Percentiles rank a stretch among this genome's conserved stretches.
phyloP scores from a whole-genome alignment of 1,140 invertebrate genomes.

The Daktulosphaira vitifoliae region DNA sequence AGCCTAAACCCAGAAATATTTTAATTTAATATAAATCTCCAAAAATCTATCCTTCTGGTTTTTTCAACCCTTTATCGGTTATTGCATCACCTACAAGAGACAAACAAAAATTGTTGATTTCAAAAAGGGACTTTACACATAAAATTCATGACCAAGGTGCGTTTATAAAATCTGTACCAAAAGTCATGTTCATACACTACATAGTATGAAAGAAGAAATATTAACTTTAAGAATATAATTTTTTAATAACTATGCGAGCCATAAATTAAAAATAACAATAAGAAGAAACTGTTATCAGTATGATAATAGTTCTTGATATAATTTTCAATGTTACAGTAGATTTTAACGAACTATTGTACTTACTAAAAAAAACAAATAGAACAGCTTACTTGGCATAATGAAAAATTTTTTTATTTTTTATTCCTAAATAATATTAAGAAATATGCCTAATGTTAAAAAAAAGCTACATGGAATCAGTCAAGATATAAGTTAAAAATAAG shows the following conservation, averaged over 20 bases:
- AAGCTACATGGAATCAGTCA: no score
- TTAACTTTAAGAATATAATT: neutral
- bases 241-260: constrained; percentile 6
- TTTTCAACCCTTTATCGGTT: constrained; percentile 33
- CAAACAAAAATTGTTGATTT: constrained; percentile 32
- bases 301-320: no score
- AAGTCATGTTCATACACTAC: constrained; percentile 9
- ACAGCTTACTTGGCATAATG: no score
- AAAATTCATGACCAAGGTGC: constrained; percentile 16
- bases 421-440: no score
- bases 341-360: no score
- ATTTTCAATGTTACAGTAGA: no score
- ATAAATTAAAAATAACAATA: neutral
- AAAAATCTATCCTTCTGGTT: constrained; percentile 31
- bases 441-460: no score
- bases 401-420: no score
- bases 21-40: constrained; percentile 28
- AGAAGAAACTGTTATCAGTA: no score
- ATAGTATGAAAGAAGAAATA: constrained; percentile 3
- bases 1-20: constrained; percentile 31
- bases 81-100: constrained; percentile 34
- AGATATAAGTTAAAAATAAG: no score
- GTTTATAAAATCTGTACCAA: constrained; percentile 4
- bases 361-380: no score
- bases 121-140: constrained; percentile 12